Conservation (phyloP, 2,113 vertebrate genomes). For the Ammospiza nelsoni region DNA sequence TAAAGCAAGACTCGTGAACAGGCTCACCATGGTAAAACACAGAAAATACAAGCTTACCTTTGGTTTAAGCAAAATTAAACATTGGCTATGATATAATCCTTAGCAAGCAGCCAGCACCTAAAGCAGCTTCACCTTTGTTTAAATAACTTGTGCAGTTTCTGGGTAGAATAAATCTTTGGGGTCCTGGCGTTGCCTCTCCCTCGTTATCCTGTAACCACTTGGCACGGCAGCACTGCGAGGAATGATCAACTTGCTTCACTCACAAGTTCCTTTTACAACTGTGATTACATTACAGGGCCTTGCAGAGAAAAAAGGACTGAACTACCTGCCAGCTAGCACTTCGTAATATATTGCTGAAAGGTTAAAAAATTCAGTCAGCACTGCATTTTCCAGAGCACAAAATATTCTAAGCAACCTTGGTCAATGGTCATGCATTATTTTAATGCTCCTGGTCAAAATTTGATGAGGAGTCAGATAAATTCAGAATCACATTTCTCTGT, state of each 20-base stretch:
- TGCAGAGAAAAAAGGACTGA: slow-evolving; percentile 24
- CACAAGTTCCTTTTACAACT: slow-evolving; percentile 54
- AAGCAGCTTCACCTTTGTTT: slow-evolving; percentile 49
- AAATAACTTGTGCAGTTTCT: slow-evolving; percentile 17
- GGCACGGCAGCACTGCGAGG: slow-evolving; percentile 15
- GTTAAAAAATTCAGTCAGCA: slow-evolving; percentile 12
- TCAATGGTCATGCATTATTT: neutral
- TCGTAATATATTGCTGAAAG: slow-evolving; percentile 6
- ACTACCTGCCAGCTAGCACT: slow-evolving; percentile 36
- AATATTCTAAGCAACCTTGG: neutral
- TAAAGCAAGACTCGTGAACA: neutral
- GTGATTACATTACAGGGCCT: slow-evolving; percentile 57
- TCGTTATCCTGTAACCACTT: slow-evolving; percentile 27
- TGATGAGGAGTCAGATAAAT: neutral
- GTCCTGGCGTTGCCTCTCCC: slow-evolving; percentile 10
- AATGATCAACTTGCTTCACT: slow-evolving; percentile 64
- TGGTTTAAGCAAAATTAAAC: slow-evolving; percentile 54
- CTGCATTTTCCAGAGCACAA: neutral
- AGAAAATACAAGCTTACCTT: slow-evolving; percentile 69
- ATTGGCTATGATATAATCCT: slow-evolving; percentile 8
- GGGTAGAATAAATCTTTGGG: slow-evolving; percentile 29
- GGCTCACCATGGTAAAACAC: neutral
- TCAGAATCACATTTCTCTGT: neutral
- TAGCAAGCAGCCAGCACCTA: neutral
- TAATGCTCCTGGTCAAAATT: neutral